phyloP scores from a whole-genome alignment of 1,140 invertebrate genomes.

The Notospermus geniculatus region DNA sequence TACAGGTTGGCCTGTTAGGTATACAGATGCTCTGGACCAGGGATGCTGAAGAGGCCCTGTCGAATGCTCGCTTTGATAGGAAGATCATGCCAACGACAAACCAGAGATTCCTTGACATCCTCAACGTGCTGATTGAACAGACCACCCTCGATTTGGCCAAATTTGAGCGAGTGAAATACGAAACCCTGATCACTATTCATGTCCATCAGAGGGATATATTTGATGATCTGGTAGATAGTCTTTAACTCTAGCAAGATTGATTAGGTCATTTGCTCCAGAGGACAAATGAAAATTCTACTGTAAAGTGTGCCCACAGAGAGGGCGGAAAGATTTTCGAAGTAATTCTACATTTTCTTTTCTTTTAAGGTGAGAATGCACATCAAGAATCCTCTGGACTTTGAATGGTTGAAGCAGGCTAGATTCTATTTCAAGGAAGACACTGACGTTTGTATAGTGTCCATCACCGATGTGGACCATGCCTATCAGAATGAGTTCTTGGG shows the following conservation, averaged over 20 bases:
- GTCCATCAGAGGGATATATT: conserved; percentile 97
- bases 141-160: conserved; percentile 88
- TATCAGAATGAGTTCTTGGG: conserved; percentile 98
- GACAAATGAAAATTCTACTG: no score
- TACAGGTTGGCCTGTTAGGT: conserved; percentile 82
- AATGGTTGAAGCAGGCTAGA: conserved; percentile 94
- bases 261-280: no score
- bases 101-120: conserved; percentile 86
- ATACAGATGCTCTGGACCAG: conserved; percentile 97
- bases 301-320: no score
- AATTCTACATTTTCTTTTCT: not conserved
- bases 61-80: conserved; percentile 83
- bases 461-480: conserved; percentile 90
- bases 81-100: conserved; percentile 94
- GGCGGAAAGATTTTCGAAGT: no score
- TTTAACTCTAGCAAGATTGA: no score
- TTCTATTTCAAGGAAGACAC: conserved; percentile 96
- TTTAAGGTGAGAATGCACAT: conserved; percentile 49
- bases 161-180: conserved; percentile 91
- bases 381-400: conserved; percentile 76
- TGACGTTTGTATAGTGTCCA: conserved; percentile 86
- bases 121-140: conserved; percentile 92
- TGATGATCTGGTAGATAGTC: conserved; percentile 86
- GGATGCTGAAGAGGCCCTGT: conserved; percentile 84
- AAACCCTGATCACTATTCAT: conserved; percentile 95